Conservation (phyloP, 2,888 invertebrate genomes). For the Entomobrya multifasciata region DNA sequence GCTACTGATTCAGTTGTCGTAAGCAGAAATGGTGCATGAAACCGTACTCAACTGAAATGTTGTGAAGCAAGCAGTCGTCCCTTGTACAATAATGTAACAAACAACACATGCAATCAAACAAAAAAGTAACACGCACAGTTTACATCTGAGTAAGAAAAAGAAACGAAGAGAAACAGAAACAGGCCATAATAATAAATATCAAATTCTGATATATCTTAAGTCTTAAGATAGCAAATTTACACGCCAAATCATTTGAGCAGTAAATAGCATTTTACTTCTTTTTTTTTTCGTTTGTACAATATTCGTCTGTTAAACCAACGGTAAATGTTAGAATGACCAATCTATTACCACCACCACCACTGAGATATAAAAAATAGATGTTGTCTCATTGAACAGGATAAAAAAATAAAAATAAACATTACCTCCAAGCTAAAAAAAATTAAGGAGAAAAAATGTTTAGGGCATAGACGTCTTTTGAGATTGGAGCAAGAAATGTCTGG, state of each 20-base stretch:
- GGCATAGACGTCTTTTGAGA: too few relatives aligned
- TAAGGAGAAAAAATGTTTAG: too few relatives aligned
- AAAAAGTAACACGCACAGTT: constrained; percentile 35
- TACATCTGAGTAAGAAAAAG: background rate
- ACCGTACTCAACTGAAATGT: too few relatives aligned
- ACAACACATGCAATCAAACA: constrained; percentile 12
- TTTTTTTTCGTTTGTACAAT: background rate
- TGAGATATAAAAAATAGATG: constrained; percentile 32
- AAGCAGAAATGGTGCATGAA: background rate
- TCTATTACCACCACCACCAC: background rate
- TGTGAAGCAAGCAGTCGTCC: background rate
- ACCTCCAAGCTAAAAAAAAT: constrained; percentile 13
- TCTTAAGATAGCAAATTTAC: constrained; percentile 45
- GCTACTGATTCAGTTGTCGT: background rate
- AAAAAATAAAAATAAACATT: constrained; percentile 9
- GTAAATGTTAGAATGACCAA: background rate
- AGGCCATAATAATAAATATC: constrained; percentile 44
- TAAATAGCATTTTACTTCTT: constrained; percentile 50
- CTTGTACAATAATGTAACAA: too few relatives aligned
- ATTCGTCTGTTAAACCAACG: constrained; percentile 35
- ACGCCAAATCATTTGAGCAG: constrained; percentile 56
- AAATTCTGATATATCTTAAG: background rate
- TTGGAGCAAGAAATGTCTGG: constrained; percentile 4
- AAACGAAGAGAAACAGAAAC: constrained; percentile 13
- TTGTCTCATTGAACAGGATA: constrained; percentile 50